Conservation (phyloP, 2,888 invertebrate genomes). For the Andrena haemorrhoa region DNA sequence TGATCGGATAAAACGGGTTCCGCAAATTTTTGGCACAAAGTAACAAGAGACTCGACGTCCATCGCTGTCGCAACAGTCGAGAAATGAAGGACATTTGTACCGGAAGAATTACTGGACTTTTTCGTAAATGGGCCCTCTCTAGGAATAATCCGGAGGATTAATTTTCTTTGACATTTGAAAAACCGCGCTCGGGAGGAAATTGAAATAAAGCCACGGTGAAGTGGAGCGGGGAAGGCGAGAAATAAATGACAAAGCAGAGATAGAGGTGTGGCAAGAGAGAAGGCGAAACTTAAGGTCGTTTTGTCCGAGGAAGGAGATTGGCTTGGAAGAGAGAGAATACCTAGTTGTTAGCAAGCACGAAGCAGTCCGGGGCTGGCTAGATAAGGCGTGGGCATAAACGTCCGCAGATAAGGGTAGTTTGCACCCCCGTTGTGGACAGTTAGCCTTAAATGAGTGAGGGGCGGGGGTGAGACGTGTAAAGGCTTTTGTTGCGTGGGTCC, state of each 20-base stretch:
- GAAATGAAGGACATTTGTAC: neutral
- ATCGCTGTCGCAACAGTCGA: neutral
- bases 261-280: conserved; percentile 29
- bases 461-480: conserved; percentile 70
- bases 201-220: conserved; percentile 57
- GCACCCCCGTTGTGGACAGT: conserved; percentile 84
- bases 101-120: conserved; percentile 4
- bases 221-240: conserved; percentile 37
- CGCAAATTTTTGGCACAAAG: conserved; percentile 8
- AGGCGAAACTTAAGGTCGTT: conserved; percentile 66
- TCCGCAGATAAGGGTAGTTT: conserved; percentile 84
- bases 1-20: conserved; percentile 15
- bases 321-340: conserved; percentile 72
- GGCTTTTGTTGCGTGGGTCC: conserved; percentile 66
- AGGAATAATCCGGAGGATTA: conserved; percentile 18
- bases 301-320: conserved; percentile 70
- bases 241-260: conserved; percentile 51
- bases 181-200: conserved; percentile 49
- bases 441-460: conserved; percentile 82
- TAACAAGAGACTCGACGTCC: neutral
- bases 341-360: conserved; percentile 77
- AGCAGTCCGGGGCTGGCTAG: conserved; percentile 75
- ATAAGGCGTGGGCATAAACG: conserved; percentile 84
- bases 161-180: conserved; percentile 44
- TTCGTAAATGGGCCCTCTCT: no score